Percentiles rank a stretch among this genome's conserved stretches.
These are phyloP conservation scores for Acronicta aceris DNA, from an alignment of 2,888 invertebrate species.

Conservation along the genomic window DNA sequence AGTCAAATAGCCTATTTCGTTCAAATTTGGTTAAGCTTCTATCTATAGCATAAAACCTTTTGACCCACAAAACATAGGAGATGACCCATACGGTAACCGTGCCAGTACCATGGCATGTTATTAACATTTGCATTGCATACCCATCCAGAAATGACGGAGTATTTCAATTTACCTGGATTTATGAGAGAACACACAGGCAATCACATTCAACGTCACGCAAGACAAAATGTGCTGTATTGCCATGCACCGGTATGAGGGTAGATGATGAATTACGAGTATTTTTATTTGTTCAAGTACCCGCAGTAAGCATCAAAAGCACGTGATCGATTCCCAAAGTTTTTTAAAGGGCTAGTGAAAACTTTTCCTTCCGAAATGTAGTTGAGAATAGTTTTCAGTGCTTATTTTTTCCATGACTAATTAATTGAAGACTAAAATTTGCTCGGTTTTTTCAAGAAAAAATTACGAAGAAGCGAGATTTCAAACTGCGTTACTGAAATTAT, in stretches of 20 bases:
- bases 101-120: constrained; percentile 1
- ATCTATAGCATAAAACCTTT: neutral
- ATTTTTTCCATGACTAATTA: too few relatives aligned
- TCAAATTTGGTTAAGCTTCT: too few relatives aligned
- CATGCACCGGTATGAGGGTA: neutral
- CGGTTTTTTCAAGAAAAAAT: too few relatives aligned
- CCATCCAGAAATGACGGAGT: constrained; percentile 2
- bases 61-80: neutral
- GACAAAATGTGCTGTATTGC: constrained; percentile 1
- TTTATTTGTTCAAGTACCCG: neutral
- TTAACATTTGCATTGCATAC: neutral
- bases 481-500: too few relatives aligned
- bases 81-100: neutral
- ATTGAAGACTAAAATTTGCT: too few relatives aligned
- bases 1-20: too few relatives aligned
- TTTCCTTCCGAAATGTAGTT: too few relatives aligned
- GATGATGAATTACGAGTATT: neutral
- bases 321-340: neutral
- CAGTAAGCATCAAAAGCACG: neutral
- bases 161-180: constrained; percentile 1
- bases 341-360: neutral
- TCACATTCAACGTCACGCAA: constrained; percentile 8
- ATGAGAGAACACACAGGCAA: constrained; percentile 3
- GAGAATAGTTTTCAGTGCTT: too few relatives aligned
- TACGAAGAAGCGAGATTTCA: too few relatives aligned